Conservation (phyloP, 2,113 vertebrate species). For the Aspidoscelis tigris region DNA sequence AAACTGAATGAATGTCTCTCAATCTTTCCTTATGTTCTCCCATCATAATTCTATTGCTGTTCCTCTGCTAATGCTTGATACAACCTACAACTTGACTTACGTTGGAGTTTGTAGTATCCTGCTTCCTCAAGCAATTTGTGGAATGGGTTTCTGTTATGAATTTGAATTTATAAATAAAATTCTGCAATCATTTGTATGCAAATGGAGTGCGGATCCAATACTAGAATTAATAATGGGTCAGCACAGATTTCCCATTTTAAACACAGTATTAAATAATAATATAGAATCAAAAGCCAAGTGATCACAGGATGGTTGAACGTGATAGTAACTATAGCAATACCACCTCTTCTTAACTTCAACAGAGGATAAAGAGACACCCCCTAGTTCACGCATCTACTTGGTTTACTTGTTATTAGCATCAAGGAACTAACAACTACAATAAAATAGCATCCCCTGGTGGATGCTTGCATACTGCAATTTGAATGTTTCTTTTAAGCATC, state of each 20-base stretch:
- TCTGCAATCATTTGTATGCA: background rate
- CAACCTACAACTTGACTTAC: too few relatives aligned
- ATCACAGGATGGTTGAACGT: background rate
- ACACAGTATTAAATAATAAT: too few relatives aligned
- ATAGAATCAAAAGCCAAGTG: background rate
- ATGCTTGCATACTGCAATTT: background rate
- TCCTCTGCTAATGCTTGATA: too few relatives aligned
- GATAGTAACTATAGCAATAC: background rate
- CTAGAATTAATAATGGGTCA: background rate
- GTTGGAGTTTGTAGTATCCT: too few relatives aligned
- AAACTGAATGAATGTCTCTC: too few relatives aligned
- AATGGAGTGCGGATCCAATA: background rate
- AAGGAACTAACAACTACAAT: slow-evolving; percentile 9
- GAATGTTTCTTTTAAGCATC: background rate
- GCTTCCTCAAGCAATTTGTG: too few relatives aligned
- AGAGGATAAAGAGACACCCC: rapidly evolving
- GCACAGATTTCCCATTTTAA: too few relatives aligned
- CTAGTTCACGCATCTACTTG: rapidly evolving
- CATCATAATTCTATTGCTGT: too few relatives aligned
- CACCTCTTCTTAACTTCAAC: background rate
- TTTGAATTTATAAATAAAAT: too few relatives aligned
- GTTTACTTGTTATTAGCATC: rapidly evolving
- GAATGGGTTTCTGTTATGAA: too few relatives aligned
- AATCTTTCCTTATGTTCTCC: too few relatives aligned
- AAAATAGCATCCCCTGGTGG: slow-evolving; percentile 39